Conservation (phyloP, 2,888 invertebrate genomes). For the Ornithoptera priamus region DNA sequence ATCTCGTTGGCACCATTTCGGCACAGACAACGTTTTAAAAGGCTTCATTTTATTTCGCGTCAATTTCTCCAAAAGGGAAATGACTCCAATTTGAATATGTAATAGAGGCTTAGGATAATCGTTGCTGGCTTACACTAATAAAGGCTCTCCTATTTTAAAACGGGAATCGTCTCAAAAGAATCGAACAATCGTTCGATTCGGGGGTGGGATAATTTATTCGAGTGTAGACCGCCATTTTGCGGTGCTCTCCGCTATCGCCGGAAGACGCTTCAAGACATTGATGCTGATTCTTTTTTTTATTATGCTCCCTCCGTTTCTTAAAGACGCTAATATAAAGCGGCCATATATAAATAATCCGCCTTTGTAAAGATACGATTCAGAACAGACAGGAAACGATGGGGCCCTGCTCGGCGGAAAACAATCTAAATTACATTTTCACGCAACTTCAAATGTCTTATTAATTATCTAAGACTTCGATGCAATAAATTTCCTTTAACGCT, state of each 20-base stretch:
- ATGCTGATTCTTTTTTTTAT: conserved; percentile 80
- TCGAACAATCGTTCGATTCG: conserved; percentile 74
- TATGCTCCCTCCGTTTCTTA: conserved; percentile 75
- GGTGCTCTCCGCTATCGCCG: conserved; percentile 70
- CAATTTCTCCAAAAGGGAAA: conserved; percentile 77
- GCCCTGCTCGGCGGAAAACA: conserved; percentile 73
- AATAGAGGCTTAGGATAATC: conserved; percentile 79
- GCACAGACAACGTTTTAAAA: conserved; percentile 61
- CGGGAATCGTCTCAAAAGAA: conserved; percentile 75
- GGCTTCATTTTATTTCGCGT: conserved; percentile 77
- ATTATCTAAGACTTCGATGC: conserved; percentile 79
- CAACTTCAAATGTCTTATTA: conserved; percentile 81
- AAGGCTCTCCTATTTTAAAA: conserved; percentile 73
- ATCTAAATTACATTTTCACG: conserved; percentile 81
- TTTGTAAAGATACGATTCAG: conserved; percentile 63
- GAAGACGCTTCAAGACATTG: conserved; percentile 78
- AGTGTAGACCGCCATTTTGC: conserved; percentile 78
- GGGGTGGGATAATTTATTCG: conserved; percentile 78
- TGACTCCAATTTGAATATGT: conserved; percentile 80
- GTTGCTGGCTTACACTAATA: conserved; percentile 79
- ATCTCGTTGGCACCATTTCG: conserved; percentile 61
- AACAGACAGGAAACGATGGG: conserved; percentile 63
- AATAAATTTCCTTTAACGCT: conserved; percentile 79
- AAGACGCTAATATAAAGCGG: conserved; percentile 79
- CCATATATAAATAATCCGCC: conserved; percentile 78